Evolutionary conservation across 2,888 invertebrate genomes (phyloP).

Genomic region (Phortica magna): DNA sequence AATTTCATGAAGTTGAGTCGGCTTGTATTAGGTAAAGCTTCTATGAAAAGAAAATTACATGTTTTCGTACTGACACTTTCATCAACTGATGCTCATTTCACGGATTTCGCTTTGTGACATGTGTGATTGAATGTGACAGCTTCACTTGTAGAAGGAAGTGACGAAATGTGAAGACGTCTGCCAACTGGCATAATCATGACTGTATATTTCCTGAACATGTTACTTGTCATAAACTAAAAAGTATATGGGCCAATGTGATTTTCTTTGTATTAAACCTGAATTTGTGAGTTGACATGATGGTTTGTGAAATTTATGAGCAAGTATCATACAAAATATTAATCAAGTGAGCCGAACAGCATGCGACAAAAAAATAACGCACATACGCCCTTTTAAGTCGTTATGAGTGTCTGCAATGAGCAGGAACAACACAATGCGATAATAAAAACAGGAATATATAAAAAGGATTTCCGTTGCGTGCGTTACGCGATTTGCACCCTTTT

Average conservation of each 20-base stretch:
- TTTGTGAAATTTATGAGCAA: not conserved
- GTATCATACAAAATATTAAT: too few relatives aligned
- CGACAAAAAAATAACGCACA: not conserved
- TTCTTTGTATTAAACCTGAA: not conserved
- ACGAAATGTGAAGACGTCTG: not conserved
- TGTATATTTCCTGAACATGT: too few relatives aligned
- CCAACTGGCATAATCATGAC: not conserved
- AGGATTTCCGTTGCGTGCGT: conserved; percentile 14
- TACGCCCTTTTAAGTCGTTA: not conserved
- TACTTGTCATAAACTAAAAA: too few relatives aligned
- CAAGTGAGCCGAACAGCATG: too few relatives aligned
- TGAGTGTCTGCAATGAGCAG: not conserved
- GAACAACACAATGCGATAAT: too few relatives aligned
- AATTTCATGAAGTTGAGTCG: not conserved
- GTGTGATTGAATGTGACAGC: conserved; percentile 7
- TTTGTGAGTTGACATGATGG: not conserved
- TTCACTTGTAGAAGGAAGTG: not conserved
- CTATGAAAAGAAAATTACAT: not conserved
- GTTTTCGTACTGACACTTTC: not conserved
- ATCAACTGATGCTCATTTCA: not conserved
- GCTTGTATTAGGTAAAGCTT: not conserved
- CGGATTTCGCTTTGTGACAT: not conserved
- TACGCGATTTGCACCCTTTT: conserved; percentile 3
- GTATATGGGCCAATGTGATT: not conserved
- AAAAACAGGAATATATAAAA: not conserved